phyloP scores from a whole-genome alignment of 2,888 invertebrate species.

The Napeogenes inachia region DNA sequence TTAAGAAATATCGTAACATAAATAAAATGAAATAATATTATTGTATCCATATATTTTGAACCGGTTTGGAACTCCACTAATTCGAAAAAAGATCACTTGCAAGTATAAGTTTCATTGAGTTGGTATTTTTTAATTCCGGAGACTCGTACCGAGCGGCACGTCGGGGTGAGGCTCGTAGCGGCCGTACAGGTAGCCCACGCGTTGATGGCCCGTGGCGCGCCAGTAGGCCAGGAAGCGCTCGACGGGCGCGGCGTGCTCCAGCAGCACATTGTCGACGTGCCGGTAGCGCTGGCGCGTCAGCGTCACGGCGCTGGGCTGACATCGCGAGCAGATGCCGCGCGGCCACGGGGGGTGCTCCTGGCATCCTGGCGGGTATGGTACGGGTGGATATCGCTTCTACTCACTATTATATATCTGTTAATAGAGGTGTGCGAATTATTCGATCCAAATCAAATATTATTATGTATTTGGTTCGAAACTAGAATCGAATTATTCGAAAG shows the following conservation, averaged over 20 bases:
- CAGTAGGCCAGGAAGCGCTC: slow-evolving; percentile 98
- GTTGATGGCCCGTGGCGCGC: slow-evolving; percentile 95
- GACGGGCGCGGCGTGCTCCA: slow-evolving; percentile 96
- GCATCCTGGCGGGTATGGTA: slow-evolving; percentile 77
- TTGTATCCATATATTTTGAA: too few species aligned
- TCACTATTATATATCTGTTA: not conserved
- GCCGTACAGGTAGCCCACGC: slow-evolving; percentile 95
- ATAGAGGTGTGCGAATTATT: too few species aligned
- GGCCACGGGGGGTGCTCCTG: slow-evolving; percentile 99
- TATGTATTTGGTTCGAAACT: too few species aligned
- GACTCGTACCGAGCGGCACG: slow-evolving; percentile 85
- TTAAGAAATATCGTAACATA: too few species aligned
- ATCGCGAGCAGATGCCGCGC: slow-evolving; percentile 98
- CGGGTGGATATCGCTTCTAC: not conserved
- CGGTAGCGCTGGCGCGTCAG: slow-evolving; percentile 95
- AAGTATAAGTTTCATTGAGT: too few species aligned
- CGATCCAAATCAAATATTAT: too few species aligned
- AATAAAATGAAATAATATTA: too few species aligned
- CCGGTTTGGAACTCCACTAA: too few species aligned
- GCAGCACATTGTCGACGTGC: slow-evolving; percentile 97
- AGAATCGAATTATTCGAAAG: too few species aligned
- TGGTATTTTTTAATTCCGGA: too few species aligned
- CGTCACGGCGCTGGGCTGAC: slow-evolving; percentile 98
- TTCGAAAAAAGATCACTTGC: too few species aligned
- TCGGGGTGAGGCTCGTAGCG: slow-evolving; percentile 94